Percentiles rank a stretch among this genome's conserved stretches.
Conservation (phyloP, 2,797 vertebrate genomes). For the Scarus forsteni region DNA sequence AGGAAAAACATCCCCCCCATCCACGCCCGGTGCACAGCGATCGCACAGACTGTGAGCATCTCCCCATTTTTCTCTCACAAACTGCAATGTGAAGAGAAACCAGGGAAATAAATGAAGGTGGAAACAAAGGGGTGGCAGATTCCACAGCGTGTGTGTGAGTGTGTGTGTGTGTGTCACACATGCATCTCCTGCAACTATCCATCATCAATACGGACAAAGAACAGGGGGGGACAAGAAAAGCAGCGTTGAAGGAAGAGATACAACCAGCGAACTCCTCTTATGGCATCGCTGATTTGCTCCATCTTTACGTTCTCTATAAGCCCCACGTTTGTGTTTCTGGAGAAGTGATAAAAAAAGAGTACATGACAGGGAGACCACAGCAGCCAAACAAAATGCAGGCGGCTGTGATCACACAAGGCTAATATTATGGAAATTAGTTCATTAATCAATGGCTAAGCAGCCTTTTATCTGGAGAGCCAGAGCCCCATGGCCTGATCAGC, state of each 20-base stretch:
- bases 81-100: slow-evolving; percentile 73
- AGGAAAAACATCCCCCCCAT: slow-evolving; percentile 55
- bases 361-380: slow-evolving; percentile 8
- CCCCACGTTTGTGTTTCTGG: slow-evolving; percentile 15
- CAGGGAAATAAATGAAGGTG: slow-evolving; percentile 73
- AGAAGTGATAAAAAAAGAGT: slow-evolving; percentile 13
- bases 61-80: slow-evolving; percentile 66
- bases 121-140: slow-evolving; percentile 77
- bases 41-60: slow-evolving; percentile 44
- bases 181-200: slow-evolving; percentile 65
- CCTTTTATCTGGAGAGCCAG: slow-evolving; percentile 78
- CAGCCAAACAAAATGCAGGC: slow-evolving; percentile 42
- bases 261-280: slow-evolving; percentile 16
- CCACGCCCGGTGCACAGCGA: slow-evolving; percentile 24
- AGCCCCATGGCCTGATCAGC: slow-evolving; percentile 51
- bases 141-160: slow-evolving; percentile 52
- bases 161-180: slow-evolving; percentile 37
- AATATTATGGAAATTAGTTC: slow-evolving; percentile 84
- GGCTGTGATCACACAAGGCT: slow-evolving; percentile 65
- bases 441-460: slow-evolving; percentile 82
- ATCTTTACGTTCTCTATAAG: slow-evolving; percentile 28
- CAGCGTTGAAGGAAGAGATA: slow-evolving; percentile 31
- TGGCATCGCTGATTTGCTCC: slow-evolving; percentile 15
- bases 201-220: slow-evolving; percentile 77
- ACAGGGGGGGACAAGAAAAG: slow-evolving; percentile 39